phyloP scores from a whole-genome alignment of 2,888 invertebrate genomes.

The Parnassius glacialis region DNA sequence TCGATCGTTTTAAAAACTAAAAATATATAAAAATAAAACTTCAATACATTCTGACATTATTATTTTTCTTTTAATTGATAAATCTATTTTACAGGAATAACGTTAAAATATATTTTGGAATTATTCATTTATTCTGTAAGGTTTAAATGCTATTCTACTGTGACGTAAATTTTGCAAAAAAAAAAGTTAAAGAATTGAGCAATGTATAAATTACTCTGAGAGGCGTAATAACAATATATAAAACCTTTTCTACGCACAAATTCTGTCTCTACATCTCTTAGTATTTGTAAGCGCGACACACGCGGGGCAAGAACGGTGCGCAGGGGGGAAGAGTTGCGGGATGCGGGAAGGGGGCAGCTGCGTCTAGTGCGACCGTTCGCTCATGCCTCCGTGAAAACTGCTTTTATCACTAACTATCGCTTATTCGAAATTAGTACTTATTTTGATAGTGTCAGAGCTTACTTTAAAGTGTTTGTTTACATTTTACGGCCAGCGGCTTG shows the following conservation, averaged over 20 bases:
- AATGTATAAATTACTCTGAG: too few relatives aligned
- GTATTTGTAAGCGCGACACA: conserved; percentile 68
- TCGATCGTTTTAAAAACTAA: too few relatives aligned
- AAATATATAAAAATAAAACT: too few relatives aligned
- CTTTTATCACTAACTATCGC: conserved; percentile 54
- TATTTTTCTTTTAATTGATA: too few relatives aligned
- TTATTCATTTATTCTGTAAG: too few relatives aligned
- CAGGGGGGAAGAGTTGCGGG: conserved; percentile 42
- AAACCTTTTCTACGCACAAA: not conserved
- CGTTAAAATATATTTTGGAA: too few relatives aligned
- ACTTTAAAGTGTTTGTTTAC: not conserved
- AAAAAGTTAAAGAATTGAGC: too few relatives aligned
- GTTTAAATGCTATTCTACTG: too few relatives aligned
- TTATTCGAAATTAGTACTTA: conserved; percentile 39
- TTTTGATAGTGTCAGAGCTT: accelerated
- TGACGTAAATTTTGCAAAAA: too few relatives aligned
- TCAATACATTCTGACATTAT: too few relatives aligned
- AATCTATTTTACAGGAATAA: too few relatives aligned
- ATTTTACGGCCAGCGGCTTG: conserved; percentile 1
- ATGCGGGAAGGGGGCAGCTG: conserved; percentile 61
- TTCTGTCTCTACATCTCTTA: conserved; percentile 28
- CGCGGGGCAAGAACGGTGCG: conserved; percentile 55
- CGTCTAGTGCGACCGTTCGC: conserved; percentile 71
- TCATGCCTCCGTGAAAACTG: conserved; percentile 66
- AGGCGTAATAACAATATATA: too few relatives aligned